Evolutionary conservation across 2,888 invertebrate species (phyloP).

Genomic region (Dolichomitus sp.): DNA sequence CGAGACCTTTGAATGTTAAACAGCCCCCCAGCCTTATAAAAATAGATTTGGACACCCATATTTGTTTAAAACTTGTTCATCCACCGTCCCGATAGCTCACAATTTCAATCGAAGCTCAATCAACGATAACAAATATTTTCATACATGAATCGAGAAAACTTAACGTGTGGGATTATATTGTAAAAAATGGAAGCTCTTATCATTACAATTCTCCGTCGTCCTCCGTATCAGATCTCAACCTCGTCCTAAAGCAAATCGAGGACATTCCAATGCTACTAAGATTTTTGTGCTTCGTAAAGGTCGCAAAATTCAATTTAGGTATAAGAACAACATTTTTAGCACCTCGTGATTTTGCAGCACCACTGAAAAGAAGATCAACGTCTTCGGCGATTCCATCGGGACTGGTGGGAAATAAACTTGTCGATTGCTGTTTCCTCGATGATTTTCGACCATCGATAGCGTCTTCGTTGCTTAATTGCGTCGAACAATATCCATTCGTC

Average conservation of each 20-base stretch:
- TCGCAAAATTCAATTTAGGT: conserved; percentile 14
- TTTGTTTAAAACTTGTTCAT: background rate
- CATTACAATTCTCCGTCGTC: conserved; percentile 30
- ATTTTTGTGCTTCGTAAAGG: background rate
- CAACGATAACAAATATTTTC: background rate
- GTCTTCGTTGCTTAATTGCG: background rate
- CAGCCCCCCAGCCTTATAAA: background rate
- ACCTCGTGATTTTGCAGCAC: background rate
- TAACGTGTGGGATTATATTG: background rate
- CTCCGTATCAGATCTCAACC: conserved; percentile 40
- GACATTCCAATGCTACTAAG: conserved; percentile 12
- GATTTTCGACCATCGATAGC: background rate
- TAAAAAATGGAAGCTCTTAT: background rate
- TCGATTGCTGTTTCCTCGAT: conserved; percentile 5
- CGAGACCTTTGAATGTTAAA: background rate
- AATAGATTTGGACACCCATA: background rate
- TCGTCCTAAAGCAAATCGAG: conserved; percentile 41
- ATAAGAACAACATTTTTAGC: background rate
- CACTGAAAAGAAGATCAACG: conserved; percentile 19
- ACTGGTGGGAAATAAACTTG: conserved; percentile 32
- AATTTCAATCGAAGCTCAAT: background rate
- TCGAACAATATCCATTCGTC: background rate
- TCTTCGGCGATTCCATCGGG: conserved; percentile 14
- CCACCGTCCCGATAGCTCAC: background rate
- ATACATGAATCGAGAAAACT: conserved; percentile 3